Evolutionary conservation across 2,797 vertebrate species (phyloP), one percentile per base, ranked within the genome.

Genomic region (Emys orbicularis): DNA sequence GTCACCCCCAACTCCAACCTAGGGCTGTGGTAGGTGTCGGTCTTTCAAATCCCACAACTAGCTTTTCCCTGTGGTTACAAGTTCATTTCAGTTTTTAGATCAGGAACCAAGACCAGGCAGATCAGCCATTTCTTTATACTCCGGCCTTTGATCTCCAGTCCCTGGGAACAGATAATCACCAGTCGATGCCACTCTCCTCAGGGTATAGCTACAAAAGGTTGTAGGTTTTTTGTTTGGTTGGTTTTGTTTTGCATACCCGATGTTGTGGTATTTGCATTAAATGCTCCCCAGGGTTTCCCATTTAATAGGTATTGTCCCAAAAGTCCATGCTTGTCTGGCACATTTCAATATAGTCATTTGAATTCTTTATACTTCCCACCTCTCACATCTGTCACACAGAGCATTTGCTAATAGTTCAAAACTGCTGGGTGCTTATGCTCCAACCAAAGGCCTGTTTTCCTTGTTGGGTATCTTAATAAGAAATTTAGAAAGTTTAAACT

Each of bases 381-480:
- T 72, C 19, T 37, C 37, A 37, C n/a, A 68, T 68, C n/a, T 34
- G 16, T 47, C 74, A 44, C 3, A 49, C 27, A 49, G 74, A 16
- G 29, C 74, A 77, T 77, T 49, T 77, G 74, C 27, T 72, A 72
- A 41, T 72, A 41, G n/a, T 72, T 31, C 74, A 15, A 77, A 77
- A 49, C 27, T 6, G 1, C 12, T 74, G 90, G 29, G 80, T 95
- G 61, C 37, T 72, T 11, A 25, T 90, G 84, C 72, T 91, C 83
- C 77, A 57, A 19, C 54, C 82, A 87, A 84, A 86, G 5, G 3
- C 2, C 15, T 54, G 5, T 37, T 31, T 83, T 47, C 68, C 68
- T 81, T 12, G 21, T 44, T 65, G 37, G 81, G 65, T 84, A 31
- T 91, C 86, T 97, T 95, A 79, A 89, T 34, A 76, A 86, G 68